Evolutionary conservation across 2,113 vertebrate genomes (phyloP), one percentile per base, ranked within the genome.

Genomic region (Brienomyrus brachyistius): DNA sequence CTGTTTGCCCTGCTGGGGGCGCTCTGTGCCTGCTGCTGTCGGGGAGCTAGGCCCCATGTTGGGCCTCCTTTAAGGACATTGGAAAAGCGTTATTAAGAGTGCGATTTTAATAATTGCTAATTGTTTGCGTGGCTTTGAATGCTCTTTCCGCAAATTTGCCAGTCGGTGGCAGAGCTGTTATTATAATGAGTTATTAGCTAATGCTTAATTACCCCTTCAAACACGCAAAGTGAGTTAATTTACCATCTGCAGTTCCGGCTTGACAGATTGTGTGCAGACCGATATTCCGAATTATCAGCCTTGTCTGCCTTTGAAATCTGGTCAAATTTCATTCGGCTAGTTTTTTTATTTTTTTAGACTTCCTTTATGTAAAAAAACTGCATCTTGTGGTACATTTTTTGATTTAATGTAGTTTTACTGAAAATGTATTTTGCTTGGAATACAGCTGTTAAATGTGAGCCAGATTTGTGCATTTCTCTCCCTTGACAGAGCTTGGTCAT

Each of bases 211-310:
- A 83, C 13, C 50, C 51, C 59, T 88, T 88, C 59, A 88, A 77
- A 88, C 66, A 88, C 62, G 47, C 88, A 88, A 35, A 77, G 88
- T 77, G 62, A 74, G 43, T 88, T 88, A 48, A 88, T 87, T 87
- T 87, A 54, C 51, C 50, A 87, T 87, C 45, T 87, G 85, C 27
- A 54, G 27, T 87, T 87, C 85, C 15, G 50, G 85, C 51, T 56
- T 87, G 45, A 48, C 82, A 84, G 40, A 35, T 54, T 87, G 85
- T 54, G 85, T 54, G 85, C 51, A 87, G 85, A 52, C 51, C 56
- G 50, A 40, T 52, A 54, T 87, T 54, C 82, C 1, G 15, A 54
- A 52, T 87, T 48, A 56, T 87, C 21, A 15, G 74, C 35, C 35
- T 48, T 8, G 4, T 48, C 45, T 84, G 35, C 40, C 82, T 84